These are phyloP conservation scores for Leptura quadrifasciata DNA, from an alignment of 2,888 invertebrate genomes.

Conservation along the genomic window DNA sequence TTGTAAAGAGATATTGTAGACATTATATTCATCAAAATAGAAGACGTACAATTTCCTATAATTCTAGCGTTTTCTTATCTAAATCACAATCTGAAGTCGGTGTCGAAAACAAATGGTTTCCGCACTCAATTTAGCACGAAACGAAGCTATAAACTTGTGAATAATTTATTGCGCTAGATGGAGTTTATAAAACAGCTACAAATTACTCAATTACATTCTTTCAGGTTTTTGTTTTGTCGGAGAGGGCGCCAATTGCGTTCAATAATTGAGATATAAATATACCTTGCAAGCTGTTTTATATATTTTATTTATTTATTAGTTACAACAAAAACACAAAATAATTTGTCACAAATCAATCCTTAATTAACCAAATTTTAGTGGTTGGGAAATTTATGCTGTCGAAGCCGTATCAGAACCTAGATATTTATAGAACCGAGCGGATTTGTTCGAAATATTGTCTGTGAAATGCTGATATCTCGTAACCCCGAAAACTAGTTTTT, in stretches of 20 bases:
- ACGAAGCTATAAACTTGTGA: constrained; percentile 49
- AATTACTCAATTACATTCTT: constrained; percentile 43
- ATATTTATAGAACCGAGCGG: too few species aligned
- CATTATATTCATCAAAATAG: constrained; percentile 26
- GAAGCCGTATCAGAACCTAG: too few species aligned
- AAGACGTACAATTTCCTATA: constrained; percentile 40
- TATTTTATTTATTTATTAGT: too few species aligned
- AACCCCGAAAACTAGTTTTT: too few species aligned
- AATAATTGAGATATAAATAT: constrained; percentile 3
- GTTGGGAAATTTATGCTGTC: too few species aligned
- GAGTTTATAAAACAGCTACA: constrained; percentile 47
- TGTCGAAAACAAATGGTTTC: constrained; percentile 55
- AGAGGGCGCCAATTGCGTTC: constrained; percentile 13
- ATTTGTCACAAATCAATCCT: too few species aligned
- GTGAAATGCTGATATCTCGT: too few species aligned
- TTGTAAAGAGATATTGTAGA: constrained; percentile 3
- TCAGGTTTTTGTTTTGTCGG: constrained; percentile 23
- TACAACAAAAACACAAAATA: too few species aligned
- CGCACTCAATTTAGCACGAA: constrained; percentile 58
- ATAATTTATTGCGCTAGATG: constrained; percentile 52
- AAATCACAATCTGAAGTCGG: constrained; percentile 54
- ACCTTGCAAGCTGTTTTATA: too few species aligned
- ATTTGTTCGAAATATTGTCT: too few species aligned
- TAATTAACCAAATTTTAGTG: too few species aligned
- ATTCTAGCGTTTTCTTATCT: constrained; percentile 52